These are phyloP conservation scores for Xenentodon cancila DNA, from an alignment of 2,797 vertebrate species.

Conservation along the genomic window DNA sequence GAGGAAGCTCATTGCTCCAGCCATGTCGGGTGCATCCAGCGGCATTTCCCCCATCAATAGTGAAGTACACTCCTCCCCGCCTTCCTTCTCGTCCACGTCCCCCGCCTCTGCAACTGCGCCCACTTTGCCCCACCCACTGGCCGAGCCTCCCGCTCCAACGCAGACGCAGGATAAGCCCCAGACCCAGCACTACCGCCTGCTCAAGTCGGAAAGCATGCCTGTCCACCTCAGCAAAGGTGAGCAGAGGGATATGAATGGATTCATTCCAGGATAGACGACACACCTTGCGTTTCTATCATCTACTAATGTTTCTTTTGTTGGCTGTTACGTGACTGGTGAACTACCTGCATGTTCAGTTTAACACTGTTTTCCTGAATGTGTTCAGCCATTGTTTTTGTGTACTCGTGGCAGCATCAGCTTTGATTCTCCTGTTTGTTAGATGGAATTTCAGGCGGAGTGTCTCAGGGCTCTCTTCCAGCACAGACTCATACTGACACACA, in stretches of 20 bases:
- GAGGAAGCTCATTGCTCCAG: conserved; percentile 93
- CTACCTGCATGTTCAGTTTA: conserved; percentile 34
- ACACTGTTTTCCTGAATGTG: conserved; percentile 6
- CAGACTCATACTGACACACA: conserved; percentile 86
- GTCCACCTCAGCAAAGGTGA: conserved; percentile 96
- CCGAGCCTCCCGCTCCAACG: conserved; percentile 53
- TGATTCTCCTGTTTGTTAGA: conserved; percentile 82
- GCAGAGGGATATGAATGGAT: background rate
- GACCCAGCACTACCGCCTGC: conserved; percentile 87
- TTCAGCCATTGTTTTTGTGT: conserved; percentile 10
- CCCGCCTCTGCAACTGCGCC: conserved; percentile 35
- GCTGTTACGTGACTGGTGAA: conserved; percentile 6
- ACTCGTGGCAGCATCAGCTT: conserved; percentile 39
- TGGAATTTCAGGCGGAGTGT: conserved; percentile 82
- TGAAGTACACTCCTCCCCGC: conserved; percentile 66
- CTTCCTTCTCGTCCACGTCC: conserved; percentile 47
- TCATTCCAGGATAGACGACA: background rate
- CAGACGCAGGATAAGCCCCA: conserved; percentile 58
- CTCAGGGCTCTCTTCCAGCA: conserved; percentile 81
- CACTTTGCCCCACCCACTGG: conserved; percentile 44
- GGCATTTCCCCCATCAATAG: conserved; percentile 74
- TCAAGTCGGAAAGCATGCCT: conserved; percentile 98
- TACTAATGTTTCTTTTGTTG: background rate
- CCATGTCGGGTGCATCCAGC: conserved; percentile 78
- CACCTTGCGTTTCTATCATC: background rate